Conservation (phyloP, 2,797 vertebrate genomes). For the Sebastolobus alascanus region DNA sequence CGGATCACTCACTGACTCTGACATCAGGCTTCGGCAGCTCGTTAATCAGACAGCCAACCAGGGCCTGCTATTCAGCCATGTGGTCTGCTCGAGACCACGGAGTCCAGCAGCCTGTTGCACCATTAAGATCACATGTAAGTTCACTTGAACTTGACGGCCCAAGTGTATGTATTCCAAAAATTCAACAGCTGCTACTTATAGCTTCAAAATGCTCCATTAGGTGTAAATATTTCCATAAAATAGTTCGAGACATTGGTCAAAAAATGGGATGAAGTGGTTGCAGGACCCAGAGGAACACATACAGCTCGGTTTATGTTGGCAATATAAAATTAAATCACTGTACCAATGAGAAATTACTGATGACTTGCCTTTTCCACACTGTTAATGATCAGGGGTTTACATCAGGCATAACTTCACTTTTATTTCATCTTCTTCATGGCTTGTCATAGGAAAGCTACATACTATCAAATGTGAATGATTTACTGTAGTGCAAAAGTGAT, state of each 20-base stretch:
- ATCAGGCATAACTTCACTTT: not conserved
- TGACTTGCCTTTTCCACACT: not conserved
- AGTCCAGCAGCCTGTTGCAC: not conserved
- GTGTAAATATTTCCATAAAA: not conserved
- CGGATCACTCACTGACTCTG: conserved; percentile 79
- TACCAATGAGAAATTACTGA: not conserved
- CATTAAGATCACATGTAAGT: not conserved
- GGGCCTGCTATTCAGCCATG: conserved; percentile 36
- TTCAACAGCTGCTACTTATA: not conserved
- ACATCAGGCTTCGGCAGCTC: conserved; percentile 77
- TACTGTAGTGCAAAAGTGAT: not conserved
- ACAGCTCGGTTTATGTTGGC: not conserved
- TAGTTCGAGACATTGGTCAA: not conserved
- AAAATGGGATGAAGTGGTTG: not conserved
- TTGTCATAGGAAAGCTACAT: not conserved
- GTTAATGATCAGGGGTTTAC: not conserved
- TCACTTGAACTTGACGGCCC: not conserved
- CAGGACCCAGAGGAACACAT: not conserved
- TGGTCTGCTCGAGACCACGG: conserved; percentile 14
- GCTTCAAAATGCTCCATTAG: not conserved
- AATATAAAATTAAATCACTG: not conserved
- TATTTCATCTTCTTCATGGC: not conserved
- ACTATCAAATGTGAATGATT: not conserved
- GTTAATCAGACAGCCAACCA: conserved; percentile 79
- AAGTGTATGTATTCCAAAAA: not conserved